phyloP scores from a whole-genome alignment of 2,113 vertebrate species.

The Rallus limicola region DNA sequence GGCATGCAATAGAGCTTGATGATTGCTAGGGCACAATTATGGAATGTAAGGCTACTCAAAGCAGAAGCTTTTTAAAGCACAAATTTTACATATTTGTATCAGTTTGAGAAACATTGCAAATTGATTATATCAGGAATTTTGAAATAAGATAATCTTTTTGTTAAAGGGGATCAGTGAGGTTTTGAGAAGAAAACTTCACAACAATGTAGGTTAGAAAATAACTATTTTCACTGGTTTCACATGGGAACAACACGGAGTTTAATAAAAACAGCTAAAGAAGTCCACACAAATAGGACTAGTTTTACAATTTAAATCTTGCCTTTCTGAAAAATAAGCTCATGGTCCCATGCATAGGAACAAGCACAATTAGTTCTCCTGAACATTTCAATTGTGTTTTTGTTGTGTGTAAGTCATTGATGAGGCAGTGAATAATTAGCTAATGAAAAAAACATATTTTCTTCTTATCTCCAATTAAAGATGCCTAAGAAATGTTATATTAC shows the following conservation, averaged over 20 bases:
- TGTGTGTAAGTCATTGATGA: conserved; percentile 41
- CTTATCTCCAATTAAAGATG: conserved; percentile 63
- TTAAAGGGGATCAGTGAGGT: conserved; percentile 59
- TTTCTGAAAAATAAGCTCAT: conserved; percentile 51
- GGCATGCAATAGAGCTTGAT: conserved; percentile 74
- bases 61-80: conserved; percentile 76
- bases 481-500: conserved; percentile 71
- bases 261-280: conserved; percentile 57
- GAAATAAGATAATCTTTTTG: conserved; percentile 56
- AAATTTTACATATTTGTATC: conserved; percentile 75
- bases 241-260: conserved; percentile 51
- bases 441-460: conserved; percentile 56
- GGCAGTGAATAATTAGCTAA: conserved; percentile 46
- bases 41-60: conserved; percentile 76
- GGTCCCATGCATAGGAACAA: conserved; percentile 61
- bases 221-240: conserved; percentile 48
- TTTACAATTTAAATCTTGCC: conserved; percentile 58
- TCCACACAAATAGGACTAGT: conserved; percentile 25
- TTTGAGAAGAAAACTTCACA: conserved; percentile 36
- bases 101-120: conserved; percentile 60
- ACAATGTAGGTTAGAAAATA: conserved; percentile 10
- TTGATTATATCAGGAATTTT: conserved; percentile 50
- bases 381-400: conserved; percentile 59
- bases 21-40: conserved; percentile 58
- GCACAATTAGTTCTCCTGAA: conserved; percentile 69